Evolutionary conservation across 2,113 vertebrate genomes (phyloP).

Genomic region (Malurus alboscapulatus): DNA sequence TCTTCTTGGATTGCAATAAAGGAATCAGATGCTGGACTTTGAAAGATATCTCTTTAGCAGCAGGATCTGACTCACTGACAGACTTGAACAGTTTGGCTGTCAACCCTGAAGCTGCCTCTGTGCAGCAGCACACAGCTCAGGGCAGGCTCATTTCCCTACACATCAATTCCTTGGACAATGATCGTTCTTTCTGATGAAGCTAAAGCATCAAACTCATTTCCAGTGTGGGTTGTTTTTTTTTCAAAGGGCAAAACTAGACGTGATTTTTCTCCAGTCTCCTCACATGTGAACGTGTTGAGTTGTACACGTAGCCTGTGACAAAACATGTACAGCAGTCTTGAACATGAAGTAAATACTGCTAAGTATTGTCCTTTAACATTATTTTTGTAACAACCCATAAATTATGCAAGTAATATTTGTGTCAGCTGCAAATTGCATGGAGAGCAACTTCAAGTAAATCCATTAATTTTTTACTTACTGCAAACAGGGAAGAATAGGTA

Average conservation of each 20-base stretch:
- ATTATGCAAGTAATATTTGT: not conserved
- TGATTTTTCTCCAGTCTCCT: not conserved
- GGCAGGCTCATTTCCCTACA: slow-evolving; percentile 2
- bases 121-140: slow-evolving; percentile 5
- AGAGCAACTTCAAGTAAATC: not conserved
- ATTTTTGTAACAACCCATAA: not conserved
- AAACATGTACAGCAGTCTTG: not conserved
- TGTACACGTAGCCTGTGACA: not conserved
- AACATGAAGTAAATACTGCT: not conserved
- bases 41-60: slow-evolving; percentile 50
- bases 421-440: not conserved
- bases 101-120: slow-evolving; percentile 34
- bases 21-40: slow-evolving; percentile 39
- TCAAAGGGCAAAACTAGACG: not conserved
- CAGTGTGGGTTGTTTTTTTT: not conserved
- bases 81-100: slow-evolving; percentile 33
- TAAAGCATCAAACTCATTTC: not conserved
- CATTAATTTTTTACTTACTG: not conserved
- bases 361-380: not conserved
- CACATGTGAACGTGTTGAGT: not conserved
- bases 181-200: not conserved
- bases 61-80: slow-evolving; percentile 44
- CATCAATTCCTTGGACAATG: not conserved
- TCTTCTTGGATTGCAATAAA: slow-evolving; percentile 20
- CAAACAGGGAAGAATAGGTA: not conserved